Evolutionary conservation across 1,140 invertebrate species (phyloP).

Genomic region (Drosophila rufa): DNA sequence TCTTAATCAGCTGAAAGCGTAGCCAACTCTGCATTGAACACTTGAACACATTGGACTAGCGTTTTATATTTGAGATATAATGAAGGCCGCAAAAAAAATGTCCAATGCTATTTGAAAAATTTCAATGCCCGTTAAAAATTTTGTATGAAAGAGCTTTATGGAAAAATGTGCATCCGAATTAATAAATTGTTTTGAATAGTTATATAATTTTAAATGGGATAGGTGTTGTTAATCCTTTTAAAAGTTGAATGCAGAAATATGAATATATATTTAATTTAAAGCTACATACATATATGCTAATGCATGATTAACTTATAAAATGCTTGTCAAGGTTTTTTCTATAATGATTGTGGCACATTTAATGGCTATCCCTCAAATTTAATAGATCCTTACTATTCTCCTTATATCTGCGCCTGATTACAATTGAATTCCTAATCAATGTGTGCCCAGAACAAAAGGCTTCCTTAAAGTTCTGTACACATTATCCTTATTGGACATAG

Average conservation of each 20-base stretch:
- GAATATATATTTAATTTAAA: neutral
- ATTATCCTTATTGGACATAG: neutral
- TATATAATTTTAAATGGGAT: neutral
- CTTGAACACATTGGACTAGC: conserved; percentile 24
- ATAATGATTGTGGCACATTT: neutral
- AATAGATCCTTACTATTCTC: neutral
- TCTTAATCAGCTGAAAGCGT: conserved; percentile 53
- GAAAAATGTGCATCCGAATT: neutral
- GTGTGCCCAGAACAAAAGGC: neutral
- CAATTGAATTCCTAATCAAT: conserved; percentile 18
- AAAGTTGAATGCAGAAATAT: neutral
- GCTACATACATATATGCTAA: neutral
- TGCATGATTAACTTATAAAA: neutral
- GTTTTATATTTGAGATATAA: conserved; percentile 26
- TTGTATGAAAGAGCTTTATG: conserved; percentile 11
- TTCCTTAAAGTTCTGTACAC: conserved; percentile 3
- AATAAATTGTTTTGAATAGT: neutral
- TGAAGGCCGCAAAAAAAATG: conserved; percentile 17
- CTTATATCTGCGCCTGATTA: conserved; percentile 7
- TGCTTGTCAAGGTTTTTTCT: neutral
- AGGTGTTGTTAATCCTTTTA: too few species aligned
- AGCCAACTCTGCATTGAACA: conserved; percentile 26
- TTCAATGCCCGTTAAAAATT: neutral
- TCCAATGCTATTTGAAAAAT: neutral
- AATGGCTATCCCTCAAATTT: neutral